phyloP scores from a whole-genome alignment of 2,888 invertebrate genomes.

The Epinotia nisella region DNA sequence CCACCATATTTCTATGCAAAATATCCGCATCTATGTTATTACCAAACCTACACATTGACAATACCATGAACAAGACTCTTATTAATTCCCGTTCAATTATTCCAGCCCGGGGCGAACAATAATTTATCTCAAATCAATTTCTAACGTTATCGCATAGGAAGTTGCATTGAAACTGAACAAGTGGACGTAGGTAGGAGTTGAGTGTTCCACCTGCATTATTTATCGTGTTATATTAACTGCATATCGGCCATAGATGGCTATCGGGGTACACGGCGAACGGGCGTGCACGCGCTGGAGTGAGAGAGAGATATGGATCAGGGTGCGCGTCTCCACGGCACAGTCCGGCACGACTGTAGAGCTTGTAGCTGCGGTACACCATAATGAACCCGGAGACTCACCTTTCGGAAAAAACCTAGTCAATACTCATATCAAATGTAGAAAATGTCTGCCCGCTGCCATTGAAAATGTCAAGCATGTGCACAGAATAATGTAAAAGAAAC shows the following conservation, averaged over 20 bases:
- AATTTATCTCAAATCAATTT: conserved; percentile 69
- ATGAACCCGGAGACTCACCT: too few relatives aligned
- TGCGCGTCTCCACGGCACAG: conserved; percentile 52
- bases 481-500: too few relatives aligned
- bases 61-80: conserved; percentile 21
- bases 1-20: conserved; percentile 20
- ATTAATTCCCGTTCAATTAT: conserved; percentile 40
- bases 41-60: conserved; percentile 28
- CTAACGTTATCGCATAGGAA: conserved; percentile 63
- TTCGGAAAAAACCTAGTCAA: too few relatives aligned
- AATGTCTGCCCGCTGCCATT: too few relatives aligned
- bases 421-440: too few relatives aligned
- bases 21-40: conserved; percentile 26
- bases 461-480: too few relatives aligned
- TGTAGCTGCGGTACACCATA: too few relatives aligned
- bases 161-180: conserved; percentile 62
- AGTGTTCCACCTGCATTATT: conserved; percentile 78
- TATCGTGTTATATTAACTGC: conserved; percentile 82
- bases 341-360: conserved; percentile 50
- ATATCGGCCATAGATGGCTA: conserved; percentile 79
- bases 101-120: conserved; percentile 39
- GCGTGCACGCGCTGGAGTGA: conserved; percentile 76
- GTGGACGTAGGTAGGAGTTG: conserved; percentile 55
- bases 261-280: conserved; percentile 74
- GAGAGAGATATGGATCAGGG: conserved; percentile 71